Percentiles rank a stretch among this genome's conserved stretches.
These are phyloP conservation scores for Austrofundulus limnaeus DNA, from an alignment of 2,113 vertebrate species.

Conservation along the genomic window DNA sequence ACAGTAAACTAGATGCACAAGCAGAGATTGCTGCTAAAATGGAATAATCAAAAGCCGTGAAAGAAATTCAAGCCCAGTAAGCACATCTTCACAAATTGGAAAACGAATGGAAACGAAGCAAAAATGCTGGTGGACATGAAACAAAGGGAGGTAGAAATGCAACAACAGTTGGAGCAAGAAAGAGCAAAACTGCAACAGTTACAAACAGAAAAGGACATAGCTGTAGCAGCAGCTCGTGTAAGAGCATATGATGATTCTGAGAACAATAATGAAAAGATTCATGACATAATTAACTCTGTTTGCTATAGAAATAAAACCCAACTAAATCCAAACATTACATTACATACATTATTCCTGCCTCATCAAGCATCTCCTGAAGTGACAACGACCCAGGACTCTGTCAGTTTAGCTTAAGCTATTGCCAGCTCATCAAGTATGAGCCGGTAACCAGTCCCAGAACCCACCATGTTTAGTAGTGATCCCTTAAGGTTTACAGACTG, in stretches of 20 bases:
- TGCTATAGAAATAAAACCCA: neutral
- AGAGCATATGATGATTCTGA: constrained; percentile 18
- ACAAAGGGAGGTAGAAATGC: constrained; percentile 24
- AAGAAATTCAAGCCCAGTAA: constrained; percentile 29
- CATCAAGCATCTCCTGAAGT: constrained; percentile 4
- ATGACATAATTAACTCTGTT: neutral
- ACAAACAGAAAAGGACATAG: constrained; percentile 29
- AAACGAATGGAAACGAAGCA: constrained; percentile 1
- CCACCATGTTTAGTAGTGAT: neutral
- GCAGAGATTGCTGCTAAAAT: constrained; percentile 33
- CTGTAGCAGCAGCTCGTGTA: constrained; percentile 42
- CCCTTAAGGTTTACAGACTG: neutral
- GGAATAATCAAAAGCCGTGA: constrained; percentile 22
- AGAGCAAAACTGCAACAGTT: constrained; percentile 33
- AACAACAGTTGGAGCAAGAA: constrained; percentile 24
- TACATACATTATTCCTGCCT: constrained; percentile 27
- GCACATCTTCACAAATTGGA: no score
- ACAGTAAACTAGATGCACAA: constrained; percentile 18
- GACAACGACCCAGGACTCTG: constrained; percentile 6
- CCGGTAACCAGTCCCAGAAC: constrained; percentile 3
- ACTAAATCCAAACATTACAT: constrained; percentile 17
- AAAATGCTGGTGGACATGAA: constrained; percentile 34
- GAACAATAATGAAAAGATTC: neutral
- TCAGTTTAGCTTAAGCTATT: constrained; percentile 11
- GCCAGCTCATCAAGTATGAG: constrained; percentile 2